Evolutionary conservation across 2,888 invertebrate species (phyloP).

Genomic region (Pterostichus niger): DNA sequence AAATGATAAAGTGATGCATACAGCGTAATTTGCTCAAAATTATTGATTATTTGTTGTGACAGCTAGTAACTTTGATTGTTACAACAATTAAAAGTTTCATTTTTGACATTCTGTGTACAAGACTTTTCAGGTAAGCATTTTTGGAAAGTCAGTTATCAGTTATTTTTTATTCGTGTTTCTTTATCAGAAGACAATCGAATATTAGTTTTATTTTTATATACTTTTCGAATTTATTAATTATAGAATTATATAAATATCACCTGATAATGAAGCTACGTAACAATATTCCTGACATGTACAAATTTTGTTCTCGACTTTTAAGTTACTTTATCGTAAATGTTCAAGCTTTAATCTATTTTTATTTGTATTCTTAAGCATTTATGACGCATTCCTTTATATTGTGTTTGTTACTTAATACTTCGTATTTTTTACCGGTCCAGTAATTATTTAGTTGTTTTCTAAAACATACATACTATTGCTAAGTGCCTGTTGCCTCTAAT

Average conservation of each 20-base stretch:
- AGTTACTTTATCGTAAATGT: neutral
- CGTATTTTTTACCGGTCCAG: neutral
- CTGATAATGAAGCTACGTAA: neutral
- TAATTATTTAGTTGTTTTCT: slow-evolving; percentile 2
- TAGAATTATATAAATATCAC: neutral
- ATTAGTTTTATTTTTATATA: neutral
- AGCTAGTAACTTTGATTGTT: neutral
- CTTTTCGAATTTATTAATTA: neutral
- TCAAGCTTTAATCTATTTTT: neutral
- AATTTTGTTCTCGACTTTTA: neutral
- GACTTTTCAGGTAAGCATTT: neutral
- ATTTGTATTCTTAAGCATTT: no score
- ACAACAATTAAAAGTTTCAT: neutral
- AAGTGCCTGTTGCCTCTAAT: slow-evolving; percentile 32
- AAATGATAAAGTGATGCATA: slow-evolving; percentile 9
- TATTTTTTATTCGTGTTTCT: neutral
- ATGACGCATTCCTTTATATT: no score
- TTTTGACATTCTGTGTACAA: no score
- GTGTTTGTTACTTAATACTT: neutral
- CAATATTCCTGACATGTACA: slow-evolving; percentile 25
- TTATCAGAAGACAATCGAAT: neutral
- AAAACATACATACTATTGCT: slow-evolving; percentile 20
- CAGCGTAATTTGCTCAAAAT: slow-evolving; percentile 36
- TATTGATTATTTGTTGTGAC: neutral
- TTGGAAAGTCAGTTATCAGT: neutral